Evolutionary conservation across 2,113 vertebrate species (phyloP).

Genomic region (Anoura caudifer): DNA sequence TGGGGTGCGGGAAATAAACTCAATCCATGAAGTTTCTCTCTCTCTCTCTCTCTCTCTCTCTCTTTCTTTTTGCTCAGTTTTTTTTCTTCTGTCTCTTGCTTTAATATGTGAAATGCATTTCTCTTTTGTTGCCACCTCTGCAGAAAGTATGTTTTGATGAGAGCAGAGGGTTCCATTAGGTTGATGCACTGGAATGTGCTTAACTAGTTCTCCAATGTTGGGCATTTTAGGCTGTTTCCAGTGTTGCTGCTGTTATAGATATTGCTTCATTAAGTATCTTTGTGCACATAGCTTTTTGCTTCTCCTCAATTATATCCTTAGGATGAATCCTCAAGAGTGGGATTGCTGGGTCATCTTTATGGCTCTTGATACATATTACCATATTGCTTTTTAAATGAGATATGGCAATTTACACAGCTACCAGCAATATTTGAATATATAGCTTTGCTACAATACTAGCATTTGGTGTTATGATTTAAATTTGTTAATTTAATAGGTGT

Average conservation of each 20-base stretch:
- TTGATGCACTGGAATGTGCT: neutral
- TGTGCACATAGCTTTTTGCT: neutral
- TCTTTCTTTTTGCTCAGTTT: neutral
- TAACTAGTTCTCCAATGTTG: neutral
- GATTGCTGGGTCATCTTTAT: slow-evolving; percentile 23
- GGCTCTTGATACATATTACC: slow-evolving; percentile 9
- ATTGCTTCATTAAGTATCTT: slow-evolving; percentile 31
- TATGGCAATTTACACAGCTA: slow-evolving; percentile 8
- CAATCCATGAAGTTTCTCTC: neutral
- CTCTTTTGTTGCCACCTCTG: neutral
- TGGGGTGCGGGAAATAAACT: neutral
- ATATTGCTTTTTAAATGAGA: slow-evolving; percentile 35
- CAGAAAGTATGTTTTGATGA: neutral
- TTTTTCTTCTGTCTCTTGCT: neutral
- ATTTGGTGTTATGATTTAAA: neutral
- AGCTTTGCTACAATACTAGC: neutral
- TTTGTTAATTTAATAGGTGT: slow-evolving; percentile 20
- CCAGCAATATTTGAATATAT: neutral
- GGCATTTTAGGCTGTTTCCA: neutral
- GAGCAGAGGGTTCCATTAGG: neutral
- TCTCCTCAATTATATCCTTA: slow-evolving; percentile 43
- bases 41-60: neutral
- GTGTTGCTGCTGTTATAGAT: neutral
- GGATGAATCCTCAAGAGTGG: slow-evolving; percentile 8
- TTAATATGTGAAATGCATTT: neutral